These are phyloP conservation scores for Okamejei kenojei DNA, from an alignment of 2,797 vertebrate genomes.

Conservation along the genomic window DNA sequence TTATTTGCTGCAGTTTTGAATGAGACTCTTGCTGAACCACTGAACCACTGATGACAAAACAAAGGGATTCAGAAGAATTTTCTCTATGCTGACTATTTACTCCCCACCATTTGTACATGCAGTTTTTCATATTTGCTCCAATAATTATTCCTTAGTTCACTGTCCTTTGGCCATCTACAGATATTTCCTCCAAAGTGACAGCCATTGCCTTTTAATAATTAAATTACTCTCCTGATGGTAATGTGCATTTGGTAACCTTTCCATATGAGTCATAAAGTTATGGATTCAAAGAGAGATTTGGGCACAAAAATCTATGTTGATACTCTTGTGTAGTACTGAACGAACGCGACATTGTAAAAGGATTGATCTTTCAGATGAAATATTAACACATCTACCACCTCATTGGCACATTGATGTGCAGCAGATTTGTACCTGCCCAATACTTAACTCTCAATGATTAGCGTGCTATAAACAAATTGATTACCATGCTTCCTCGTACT, in stretches of 20 bases:
- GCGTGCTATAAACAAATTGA: no score
- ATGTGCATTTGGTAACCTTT: neutral
- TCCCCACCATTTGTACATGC: neutral
- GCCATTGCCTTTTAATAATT: neutral
- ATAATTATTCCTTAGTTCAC: neutral
- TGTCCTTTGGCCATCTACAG: neutral
- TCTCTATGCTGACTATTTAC: neutral
- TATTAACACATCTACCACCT: no score
- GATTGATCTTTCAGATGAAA: no score
- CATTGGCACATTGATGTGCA: no score
- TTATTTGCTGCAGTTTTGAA: neutral
- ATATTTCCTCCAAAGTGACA: neutral
- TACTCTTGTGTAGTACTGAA: no score
- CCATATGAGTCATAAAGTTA: no score
- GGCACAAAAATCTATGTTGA: no score
- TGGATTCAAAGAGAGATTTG: no score
- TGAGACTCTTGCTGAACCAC: neutral
- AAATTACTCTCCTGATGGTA: neutral
- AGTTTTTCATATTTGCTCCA: neutral
- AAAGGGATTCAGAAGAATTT: neutral
- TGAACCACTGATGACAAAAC: neutral
- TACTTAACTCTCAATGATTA: no score
- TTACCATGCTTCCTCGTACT: no score
- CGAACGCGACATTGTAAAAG: no score
- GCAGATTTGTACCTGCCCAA: no score